These are phyloP conservation scores for Subacronicta megacephala DNA, from an alignment of 2,888 invertebrate species.

Conservation along the genomic window DNA sequence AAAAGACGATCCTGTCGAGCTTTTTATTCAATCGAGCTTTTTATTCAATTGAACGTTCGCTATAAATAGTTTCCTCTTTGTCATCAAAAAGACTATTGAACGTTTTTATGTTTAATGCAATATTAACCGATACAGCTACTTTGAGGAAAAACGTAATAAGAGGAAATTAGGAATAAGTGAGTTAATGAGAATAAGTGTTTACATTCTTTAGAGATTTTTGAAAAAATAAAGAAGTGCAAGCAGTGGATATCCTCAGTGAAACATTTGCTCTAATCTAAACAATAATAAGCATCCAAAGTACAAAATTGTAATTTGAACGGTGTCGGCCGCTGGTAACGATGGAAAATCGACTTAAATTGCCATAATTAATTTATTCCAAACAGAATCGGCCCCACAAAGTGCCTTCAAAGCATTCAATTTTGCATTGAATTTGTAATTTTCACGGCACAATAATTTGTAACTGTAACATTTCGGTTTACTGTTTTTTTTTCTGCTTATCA, in stretches of 20 bases:
- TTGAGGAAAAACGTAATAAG: background rate
- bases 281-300: slow-evolving; percentile 68
- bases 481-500: slow-evolving; percentile 75
- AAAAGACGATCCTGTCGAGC: slow-evolving; percentile 23
- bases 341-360: slow-evolving; percentile 82
- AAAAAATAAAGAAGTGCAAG: slow-evolving; percentile 4
- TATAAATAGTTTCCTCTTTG: slow-evolving; percentile 22
- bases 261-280: slow-evolving; percentile 59
- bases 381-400: slow-evolving; percentile 80
- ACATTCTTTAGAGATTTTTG: slow-evolving; percentile 1
- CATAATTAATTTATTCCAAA: slow-evolving; percentile 88
- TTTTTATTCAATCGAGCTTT: slow-evolving; percentile 20
- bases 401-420: slow-evolving; percentile 84
- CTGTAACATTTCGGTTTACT: slow-evolving; percentile 80
- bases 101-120: background rate
- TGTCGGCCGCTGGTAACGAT: slow-evolving; percentile 73
- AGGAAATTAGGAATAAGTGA: background rate
- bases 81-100: slow-evolving; percentile 2
- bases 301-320: slow-evolving; percentile 84
- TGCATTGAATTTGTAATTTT: slow-evolving; percentile 87
- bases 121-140: slow-evolving; percentile 1
- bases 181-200: slow-evolving; percentile 6
- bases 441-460: slow-evolving; percentile 88
- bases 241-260: slow-evolving; percentile 31
- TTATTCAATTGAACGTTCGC: slow-evolving; percentile 11